Percentiles rank a stretch among this genome's conserved stretches.
Evolutionary conservation across 2,113 vertebrate genomes (phyloP).

Genomic region (Grammomys surdaster): DNA sequence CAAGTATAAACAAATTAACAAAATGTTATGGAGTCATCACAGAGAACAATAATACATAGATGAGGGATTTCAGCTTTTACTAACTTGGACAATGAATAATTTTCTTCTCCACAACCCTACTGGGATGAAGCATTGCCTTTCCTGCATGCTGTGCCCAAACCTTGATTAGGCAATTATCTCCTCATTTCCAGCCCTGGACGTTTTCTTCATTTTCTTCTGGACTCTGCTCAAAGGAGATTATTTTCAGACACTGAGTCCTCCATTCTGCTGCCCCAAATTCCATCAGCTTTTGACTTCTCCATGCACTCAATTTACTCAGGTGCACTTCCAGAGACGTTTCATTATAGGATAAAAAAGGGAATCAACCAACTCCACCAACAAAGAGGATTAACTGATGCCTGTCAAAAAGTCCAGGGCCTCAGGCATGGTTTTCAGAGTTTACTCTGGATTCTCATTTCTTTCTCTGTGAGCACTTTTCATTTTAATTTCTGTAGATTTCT

Average conservation of each 20-base stretch:
- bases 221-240: constrained; percentile 54
- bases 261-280: background rate
- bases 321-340: background rate
- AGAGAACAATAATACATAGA: constrained; percentile 31
- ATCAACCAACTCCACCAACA: background rate
- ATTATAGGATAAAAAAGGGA: background rate
- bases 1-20: constrained; percentile 28
- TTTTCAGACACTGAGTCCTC: constrained; percentile 58
- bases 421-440: background rate
- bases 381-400: background rate
- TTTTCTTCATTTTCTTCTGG: constrained; percentile 49
- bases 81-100: constrained; percentile 52
- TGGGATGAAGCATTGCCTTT: constrained; percentile 24
- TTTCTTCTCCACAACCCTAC: constrained; percentile 49
- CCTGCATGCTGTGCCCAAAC: constrained; percentile 19
- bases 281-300: constrained; percentile 43
- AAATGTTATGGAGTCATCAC: constrained; percentile 42
- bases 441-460: background rate
- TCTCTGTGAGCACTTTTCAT: background rate
- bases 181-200: constrained; percentile 20
- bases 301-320: background rate
- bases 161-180: constrained; percentile 74
- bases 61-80: constrained; percentile 58
- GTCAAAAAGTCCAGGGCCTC: background rate
- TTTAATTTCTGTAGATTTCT: constrained; percentile 29